Evolutionary conservation across 2,797 vertebrate species (phyloP), one percentile per base, ranked within the genome.

Genomic region (Avahi laniger): DNA sequence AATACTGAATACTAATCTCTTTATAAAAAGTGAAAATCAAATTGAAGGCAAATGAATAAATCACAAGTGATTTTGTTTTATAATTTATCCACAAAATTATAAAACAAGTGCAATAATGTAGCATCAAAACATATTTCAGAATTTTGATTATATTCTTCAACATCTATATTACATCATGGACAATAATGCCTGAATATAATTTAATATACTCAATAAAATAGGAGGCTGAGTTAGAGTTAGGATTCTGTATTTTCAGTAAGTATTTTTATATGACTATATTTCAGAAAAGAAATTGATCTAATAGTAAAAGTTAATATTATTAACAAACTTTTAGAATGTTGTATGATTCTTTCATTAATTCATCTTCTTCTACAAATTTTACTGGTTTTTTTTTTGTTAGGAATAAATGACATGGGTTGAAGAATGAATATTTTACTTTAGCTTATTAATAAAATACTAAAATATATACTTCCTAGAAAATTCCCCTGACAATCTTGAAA

Each of bases 401-500:
- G 43, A 84, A 67, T 26, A 90, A 89, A 20, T 82, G 11, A 69
- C 2, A 24, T 81, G 20, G 1, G 2, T 72, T 76, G 18, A 91
- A 76, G n/a, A 67, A 83, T 59, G 15, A 91, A 80, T 89, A 28
- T 54, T 97, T 96, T 63, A 61, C 15, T 67, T 92, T 61, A 76
- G 6, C 9, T 93, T 72, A 75, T 89, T 72, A 82, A 72, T 85
- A 80, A 94, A 89, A 82, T 93, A 91, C 67, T 87, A 87, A 96
- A 92, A 81, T 81, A 70, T 28, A 17, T 10, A 50, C 10, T 83
- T 1, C 1, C 43, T 78, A 50, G 17, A 81, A 73, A 78, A 48
- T 80, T 85, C 35, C n/a, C 28, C 57, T 82, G 26, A 54, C 0
- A 85, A 70, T 79, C 33, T 69, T 73, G 46, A 84, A 93, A 93